Percentiles rank a stretch among this genome's conserved stretches.
Evolutionary conservation across 1,140 invertebrate species (phyloP).

Genomic region (Dendroctonus ponderosae): DNA sequence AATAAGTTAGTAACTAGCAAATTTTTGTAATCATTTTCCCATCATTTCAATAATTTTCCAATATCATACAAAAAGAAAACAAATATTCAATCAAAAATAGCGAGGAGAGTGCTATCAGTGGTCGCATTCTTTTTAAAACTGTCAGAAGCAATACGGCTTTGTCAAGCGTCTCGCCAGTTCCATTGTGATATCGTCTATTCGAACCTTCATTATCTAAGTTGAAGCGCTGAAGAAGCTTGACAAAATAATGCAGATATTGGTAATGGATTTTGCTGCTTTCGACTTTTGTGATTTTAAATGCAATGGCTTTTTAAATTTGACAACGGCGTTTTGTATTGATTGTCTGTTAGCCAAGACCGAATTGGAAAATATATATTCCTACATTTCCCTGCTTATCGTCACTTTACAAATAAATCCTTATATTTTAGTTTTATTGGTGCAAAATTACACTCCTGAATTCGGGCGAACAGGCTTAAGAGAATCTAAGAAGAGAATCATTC

Average conservation of each 20-base stretch:
- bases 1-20: too few relatives aligned
- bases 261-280: slow-evolving; percentile 46
- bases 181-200: slow-evolving; percentile 43
- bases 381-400: too few relatives aligned
- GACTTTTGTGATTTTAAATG: slow-evolving; percentile 42
- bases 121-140: slow-evolving; percentile 45
- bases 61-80: neutral
- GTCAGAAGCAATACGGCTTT: slow-evolving; percentile 46
- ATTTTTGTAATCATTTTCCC: neutral
- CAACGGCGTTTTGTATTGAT: slow-evolving; percentile 16
- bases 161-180: slow-evolving; percentile 43
- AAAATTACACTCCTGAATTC: too few relatives aligned
- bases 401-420: too few relatives aligned
- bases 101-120: slow-evolving; percentile 33
- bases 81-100: slow-evolving; percentile 21
- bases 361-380: too few relatives aligned
- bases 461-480: too few relatives aligned
- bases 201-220: slow-evolving; percentile 47
- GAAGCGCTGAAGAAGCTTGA: slow-evolving; percentile 43
- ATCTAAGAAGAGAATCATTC: too few relatives aligned
- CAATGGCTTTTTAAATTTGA: slow-evolving; percentile 40
- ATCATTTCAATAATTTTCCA: neutral
- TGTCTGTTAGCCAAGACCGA: too few relatives aligned
- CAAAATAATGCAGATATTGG: slow-evolving; percentile 49
- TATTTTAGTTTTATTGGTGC: too few relatives aligned